phyloP scores from a whole-genome alignment of 1,140 invertebrate genomes.

The Reticulitermes speratus region DNA sequence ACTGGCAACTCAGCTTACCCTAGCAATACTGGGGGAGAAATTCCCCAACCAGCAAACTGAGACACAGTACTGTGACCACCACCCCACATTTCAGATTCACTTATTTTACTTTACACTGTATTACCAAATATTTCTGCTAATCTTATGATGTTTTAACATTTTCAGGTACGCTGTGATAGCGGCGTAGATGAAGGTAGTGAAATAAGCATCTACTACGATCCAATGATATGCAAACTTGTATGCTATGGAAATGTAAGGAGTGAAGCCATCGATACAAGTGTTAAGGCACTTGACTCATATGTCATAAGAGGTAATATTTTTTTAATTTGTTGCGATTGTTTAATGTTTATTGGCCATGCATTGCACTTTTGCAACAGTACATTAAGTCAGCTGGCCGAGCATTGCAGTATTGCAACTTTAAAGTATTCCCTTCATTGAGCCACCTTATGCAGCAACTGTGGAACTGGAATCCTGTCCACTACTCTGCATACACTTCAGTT shows the following conservation, averaged over 20 bases:
- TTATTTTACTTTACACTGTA: slow-evolving; percentile 35
- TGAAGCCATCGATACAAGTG: slow-evolving; percentile 60
- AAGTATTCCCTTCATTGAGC: background rate
- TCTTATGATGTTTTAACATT: background rate
- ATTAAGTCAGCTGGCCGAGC: background rate
- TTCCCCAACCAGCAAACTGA: too few species aligned
- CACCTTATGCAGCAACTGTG: too few species aligned
- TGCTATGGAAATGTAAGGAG: slow-evolving; percentile 59
- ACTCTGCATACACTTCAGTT: too few species aligned
- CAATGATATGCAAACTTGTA: slow-evolving; percentile 74
- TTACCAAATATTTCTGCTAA: slow-evolving; percentile 23
- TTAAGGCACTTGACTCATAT: slow-evolving; percentile 66
- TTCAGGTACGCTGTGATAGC: slow-evolving; percentile 64
- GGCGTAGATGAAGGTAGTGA: slow-evolving; percentile 71
- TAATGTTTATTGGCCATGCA: background rate
- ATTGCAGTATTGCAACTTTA: background rate
- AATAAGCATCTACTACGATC: slow-evolving; percentile 74
- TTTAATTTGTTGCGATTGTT: background rate
- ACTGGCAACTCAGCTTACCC: too few species aligned
- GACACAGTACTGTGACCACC: too few species aligned
- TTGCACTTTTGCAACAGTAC: background rate
- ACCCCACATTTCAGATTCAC: too few species aligned
- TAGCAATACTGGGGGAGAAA: too few species aligned
- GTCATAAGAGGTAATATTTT: slow-evolving; percentile 61
- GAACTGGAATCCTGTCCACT: too few species aligned